A percentile compares a stretch with the other conserved stretches of the same genome.
phyloP scores from a whole-genome alignment of 2,797 vertebrate species.

The Enteromius fasciolatus region DNA sequence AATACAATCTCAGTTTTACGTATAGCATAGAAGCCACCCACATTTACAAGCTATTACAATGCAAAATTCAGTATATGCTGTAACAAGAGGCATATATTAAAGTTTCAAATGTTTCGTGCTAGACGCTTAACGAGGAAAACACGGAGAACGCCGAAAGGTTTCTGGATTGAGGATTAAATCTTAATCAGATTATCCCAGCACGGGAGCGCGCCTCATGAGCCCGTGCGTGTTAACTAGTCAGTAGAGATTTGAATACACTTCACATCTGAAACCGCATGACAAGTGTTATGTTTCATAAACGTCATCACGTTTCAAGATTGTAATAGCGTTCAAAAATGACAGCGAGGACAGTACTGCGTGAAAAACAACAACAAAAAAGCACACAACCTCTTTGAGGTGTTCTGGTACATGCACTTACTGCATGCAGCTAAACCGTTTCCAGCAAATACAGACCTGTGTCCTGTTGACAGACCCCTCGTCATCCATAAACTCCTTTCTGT shows the following conservation, averaged over 20 bases:
- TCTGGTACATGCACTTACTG: background rate
- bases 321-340: background rate
- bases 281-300: background rate
- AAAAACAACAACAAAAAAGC: background rate
- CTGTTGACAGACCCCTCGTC: background rate
- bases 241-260: background rate
- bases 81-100: background rate
- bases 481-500: background rate
- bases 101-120: background rate
- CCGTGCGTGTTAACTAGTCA: background rate
- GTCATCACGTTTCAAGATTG: background rate
- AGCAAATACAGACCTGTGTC: background rate
- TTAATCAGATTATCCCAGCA: constrained; percentile 7
- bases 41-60: background rate
- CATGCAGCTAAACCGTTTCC: background rate
- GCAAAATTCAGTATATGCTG: background rate
- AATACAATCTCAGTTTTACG: background rate
- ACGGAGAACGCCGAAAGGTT: background rate
- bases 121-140: background rate
- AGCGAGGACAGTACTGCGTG: background rate
- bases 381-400: background rate
- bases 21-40: background rate
- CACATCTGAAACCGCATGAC: background rate
- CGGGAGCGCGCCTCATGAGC: background rate
- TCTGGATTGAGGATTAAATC: background rate